These are phyloP conservation scores for Silurus asotus DNA, from an alignment of 2,113 vertebrate genomes.

Conservation along the genomic window DNA sequence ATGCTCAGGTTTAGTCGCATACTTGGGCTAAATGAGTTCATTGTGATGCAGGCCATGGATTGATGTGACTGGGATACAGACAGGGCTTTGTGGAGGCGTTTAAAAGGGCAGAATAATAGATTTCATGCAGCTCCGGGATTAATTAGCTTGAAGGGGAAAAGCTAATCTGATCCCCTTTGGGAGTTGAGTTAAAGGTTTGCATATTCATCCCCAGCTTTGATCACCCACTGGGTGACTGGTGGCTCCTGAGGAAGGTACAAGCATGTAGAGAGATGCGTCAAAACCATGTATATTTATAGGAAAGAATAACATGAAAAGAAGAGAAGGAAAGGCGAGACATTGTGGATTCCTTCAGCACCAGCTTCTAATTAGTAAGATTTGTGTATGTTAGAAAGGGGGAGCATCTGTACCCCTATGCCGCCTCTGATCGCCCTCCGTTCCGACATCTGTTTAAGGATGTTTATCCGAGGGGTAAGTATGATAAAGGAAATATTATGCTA, in stretches of 20 bases:
- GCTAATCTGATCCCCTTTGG: conserved; percentile 36
- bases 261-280: conserved; percentile 4
- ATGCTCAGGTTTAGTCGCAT: conserved; percentile 7
- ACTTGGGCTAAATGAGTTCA: conserved; percentile 21
- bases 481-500: conserved; percentile 76
- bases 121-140: conserved; percentile 45
- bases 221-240: conserved; percentile 17
- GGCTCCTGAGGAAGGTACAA: conserved; percentile 12
- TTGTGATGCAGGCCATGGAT: conserved; percentile 36
- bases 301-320: not conserved
- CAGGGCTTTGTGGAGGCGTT: conserved; percentile 35
- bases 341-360: conserved; percentile 51
- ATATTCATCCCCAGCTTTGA: conserved; percentile 51
- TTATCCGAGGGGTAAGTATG: conserved; percentile 71
- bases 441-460: conserved; percentile 76
- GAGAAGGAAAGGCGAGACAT: not conserved
- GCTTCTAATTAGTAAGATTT: conserved; percentile 74
- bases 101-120: conserved; percentile 52
- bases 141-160: conserved; percentile 37
- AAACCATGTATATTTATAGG: not conserved
- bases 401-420: conserved; percentile 41
- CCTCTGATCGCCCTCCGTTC: conserved; percentile 65
- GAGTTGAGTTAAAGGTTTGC: conserved; percentile 26
- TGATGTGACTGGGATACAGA: conserved; percentile 30
- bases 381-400: conserved; percentile 46